phyloP scores from a whole-genome alignment of 2,888 invertebrate species.

The Lycaena phlaeas region DNA sequence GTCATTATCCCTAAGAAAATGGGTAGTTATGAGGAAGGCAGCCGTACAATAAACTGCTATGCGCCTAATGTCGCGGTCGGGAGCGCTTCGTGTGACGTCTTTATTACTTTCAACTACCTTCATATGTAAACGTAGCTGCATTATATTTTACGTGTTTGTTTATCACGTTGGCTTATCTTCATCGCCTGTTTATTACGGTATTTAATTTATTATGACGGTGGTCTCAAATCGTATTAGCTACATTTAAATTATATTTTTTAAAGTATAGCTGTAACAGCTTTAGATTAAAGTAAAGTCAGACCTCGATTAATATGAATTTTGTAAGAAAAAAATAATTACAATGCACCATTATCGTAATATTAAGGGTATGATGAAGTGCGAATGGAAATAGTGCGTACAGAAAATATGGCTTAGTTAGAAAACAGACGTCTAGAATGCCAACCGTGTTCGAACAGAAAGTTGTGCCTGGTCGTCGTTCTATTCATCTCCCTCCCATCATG shows the following conservation, averaged over 20 bases:
- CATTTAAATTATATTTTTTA: not conserved
- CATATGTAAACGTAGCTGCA: slow-evolving; percentile 17
- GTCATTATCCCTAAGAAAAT: slow-evolving; percentile 58
- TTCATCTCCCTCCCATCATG: no score
- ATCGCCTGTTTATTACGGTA: not conserved
- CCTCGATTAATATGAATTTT: no score
- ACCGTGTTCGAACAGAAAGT: no score
- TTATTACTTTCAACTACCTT: slow-evolving; percentile 37
- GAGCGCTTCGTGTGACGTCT: slow-evolving; percentile 41
- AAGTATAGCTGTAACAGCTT: not conserved
- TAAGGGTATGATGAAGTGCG: no score
- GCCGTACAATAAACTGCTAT: slow-evolving; percentile 60
- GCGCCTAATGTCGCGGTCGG: slow-evolving; percentile 49
- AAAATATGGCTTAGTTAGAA: no score
- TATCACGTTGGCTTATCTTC: slow-evolving; percentile 4
- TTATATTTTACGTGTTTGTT: slow-evolving; percentile 21
- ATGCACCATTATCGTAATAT: no score
- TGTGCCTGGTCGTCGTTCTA: no score
- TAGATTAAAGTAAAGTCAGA: not conserved
- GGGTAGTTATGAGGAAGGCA: slow-evolving; percentile 61
- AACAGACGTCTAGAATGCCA: no score
- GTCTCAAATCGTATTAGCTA: not conserved
- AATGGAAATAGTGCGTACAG: no score
- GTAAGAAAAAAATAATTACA: no score
- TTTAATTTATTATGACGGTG: not conserved